phyloP scores from a whole-genome alignment of 2,797 vertebrate genomes.

The Channa striata region DNA sequence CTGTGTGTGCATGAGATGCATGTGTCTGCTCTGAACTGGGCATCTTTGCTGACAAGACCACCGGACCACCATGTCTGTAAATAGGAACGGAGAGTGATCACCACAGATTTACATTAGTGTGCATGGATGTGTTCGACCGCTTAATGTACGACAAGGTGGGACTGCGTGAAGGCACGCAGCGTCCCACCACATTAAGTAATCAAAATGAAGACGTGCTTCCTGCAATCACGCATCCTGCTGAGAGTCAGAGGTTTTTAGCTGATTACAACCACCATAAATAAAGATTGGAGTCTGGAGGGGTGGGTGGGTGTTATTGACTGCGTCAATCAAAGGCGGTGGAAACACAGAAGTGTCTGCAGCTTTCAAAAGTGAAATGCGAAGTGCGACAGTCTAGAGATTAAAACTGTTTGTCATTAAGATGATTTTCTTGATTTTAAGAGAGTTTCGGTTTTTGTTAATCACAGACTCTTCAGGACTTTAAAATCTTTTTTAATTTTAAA shows the following conservation, averaged over 20 bases:
- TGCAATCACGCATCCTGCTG: slow-evolving; percentile 47
- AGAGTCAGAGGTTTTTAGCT: slow-evolving; percentile 46
- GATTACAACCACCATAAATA: slow-evolving; percentile 51
- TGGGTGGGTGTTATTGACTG: slow-evolving; percentile 18
- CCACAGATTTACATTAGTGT: not conserved
- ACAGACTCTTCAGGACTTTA: not conserved
- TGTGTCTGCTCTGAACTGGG: not conserved
- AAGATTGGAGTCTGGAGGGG: slow-evolving; percentile 26
- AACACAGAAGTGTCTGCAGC: not conserved
- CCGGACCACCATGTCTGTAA: not conserved
- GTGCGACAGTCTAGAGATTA: too few relatives aligned
- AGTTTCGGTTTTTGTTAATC: not conserved
- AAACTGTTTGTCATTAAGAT: not conserved
- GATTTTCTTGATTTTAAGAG: not conserved
- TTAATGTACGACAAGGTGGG: slow-evolving; percentile 18
- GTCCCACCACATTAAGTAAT: slow-evolving; percentile 43
- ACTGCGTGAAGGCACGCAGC: slow-evolving; percentile 21
- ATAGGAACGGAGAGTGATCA: not conserved
- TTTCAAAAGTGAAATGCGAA: slow-evolving; percentile 11
- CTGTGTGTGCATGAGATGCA: slow-evolving; percentile 5
- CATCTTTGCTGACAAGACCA: not conserved
- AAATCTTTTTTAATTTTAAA: not conserved
- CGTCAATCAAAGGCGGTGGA: slow-evolving; percentile 16
- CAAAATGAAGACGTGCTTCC: slow-evolving; percentile 54
- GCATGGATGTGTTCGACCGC: not conserved